Evolutionary conservation across 1,140 invertebrate genomes (phyloP).

Genomic region (Macrocentrus cingulum): DNA sequence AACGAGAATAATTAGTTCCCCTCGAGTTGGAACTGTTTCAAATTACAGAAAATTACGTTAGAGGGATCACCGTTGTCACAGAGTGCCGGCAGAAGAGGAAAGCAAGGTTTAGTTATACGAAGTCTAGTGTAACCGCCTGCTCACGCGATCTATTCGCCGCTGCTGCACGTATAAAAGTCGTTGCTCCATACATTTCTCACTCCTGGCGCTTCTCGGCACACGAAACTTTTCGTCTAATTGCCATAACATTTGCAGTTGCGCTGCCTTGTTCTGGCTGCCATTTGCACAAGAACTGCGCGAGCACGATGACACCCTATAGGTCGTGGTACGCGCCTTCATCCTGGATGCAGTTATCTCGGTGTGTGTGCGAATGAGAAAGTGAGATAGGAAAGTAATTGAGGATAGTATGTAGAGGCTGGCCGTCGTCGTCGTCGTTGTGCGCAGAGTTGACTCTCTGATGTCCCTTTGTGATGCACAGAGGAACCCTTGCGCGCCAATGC

Average conservation of each 20-base stretch:
- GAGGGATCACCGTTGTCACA: conserved; percentile 18
- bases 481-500: conserved; percentile 11
- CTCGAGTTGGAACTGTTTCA: conserved; percentile 19
- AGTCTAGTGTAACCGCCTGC: neutral
- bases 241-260: conserved; percentile 19
- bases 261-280: conserved; percentile 8
- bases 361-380: conserved; percentile 6
- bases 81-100: neutral
- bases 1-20: conserved; percentile 1
- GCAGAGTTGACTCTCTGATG: neutral
- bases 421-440: neutral
- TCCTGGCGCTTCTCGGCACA: neutral
- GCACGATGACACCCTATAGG: conserved; percentile 10
- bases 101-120: no score
- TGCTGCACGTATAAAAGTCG: conserved; percentile 8
- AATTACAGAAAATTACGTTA: conserved; percentile 22
- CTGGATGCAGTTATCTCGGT: no score
- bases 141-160: no score
- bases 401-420: neutral
- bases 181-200: neutral
- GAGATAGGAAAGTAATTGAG: conserved; percentile 1
- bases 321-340: no score
- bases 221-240: conserved; percentile 16
- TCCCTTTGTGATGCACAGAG: neutral
- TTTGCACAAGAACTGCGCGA: neutral